Conservation (phyloP, 2,888 invertebrate species). For the Chamaedrilus cognettii region DNA sequence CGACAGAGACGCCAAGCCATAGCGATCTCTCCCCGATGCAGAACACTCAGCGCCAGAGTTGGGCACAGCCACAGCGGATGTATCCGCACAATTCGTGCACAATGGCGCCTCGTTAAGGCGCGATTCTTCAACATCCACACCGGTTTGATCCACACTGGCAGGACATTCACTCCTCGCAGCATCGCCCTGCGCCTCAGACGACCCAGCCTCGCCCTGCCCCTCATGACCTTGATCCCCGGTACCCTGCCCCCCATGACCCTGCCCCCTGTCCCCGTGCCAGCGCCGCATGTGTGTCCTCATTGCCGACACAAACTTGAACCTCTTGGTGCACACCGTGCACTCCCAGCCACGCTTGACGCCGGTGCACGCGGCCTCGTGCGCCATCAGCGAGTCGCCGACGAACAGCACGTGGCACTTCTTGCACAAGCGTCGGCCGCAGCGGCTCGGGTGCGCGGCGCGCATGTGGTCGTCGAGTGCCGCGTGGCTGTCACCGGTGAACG, state of each 20-base stretch:
- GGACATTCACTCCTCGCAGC: no score
- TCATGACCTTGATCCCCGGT: neutral
- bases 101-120: neutral
- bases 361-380: constrained; percentile 49
- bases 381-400: constrained; percentile 37
- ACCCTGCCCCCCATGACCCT: neutral
- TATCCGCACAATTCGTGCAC: neutral
- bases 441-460: constrained; percentile 46
- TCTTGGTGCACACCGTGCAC: constrained; percentile 51
- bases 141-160: neutral
- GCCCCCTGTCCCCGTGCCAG: constrained; percentile 20
- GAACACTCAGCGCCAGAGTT: no score
- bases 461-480: constrained; percentile 48
- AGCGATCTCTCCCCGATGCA: neutral
- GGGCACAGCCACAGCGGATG: neutral
- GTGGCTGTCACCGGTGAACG: constrained; percentile 42
- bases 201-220: neutral
- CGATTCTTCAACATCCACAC: neutral
- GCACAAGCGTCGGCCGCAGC: constrained; percentile 51
- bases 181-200: neutral
- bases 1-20: neutral
- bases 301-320: constrained; percentile 54
- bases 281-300: constrained; percentile 42
- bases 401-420: constrained; percentile 45
- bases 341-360: constrained; percentile 48